Evolutionary conservation across 2,113 vertebrate species (phyloP).

Genomic region (Periophthalmus modestus): DNA sequence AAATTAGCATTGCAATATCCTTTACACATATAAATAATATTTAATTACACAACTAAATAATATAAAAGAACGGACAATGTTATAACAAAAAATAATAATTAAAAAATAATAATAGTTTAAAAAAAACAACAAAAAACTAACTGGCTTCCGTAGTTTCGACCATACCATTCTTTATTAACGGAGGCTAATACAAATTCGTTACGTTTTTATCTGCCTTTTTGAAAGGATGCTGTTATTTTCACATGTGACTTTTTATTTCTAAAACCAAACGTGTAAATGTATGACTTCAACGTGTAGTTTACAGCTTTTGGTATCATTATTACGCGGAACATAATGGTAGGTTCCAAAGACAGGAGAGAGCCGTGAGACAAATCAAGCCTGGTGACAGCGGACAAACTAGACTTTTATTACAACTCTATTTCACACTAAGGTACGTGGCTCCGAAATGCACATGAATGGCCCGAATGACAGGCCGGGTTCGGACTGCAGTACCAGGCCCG

Average conservation of each 20-base stretch:
- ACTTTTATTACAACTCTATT: conserved; percentile 71
- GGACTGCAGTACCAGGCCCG: conserved; percentile 21
- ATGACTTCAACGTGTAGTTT: not conserved
- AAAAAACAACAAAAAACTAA: conserved; percentile 13
- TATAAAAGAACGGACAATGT: too few species aligned
- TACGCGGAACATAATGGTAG: conserved; percentile 54
- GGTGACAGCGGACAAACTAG: conserved; percentile 79
- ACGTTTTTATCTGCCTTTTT: not conserved
- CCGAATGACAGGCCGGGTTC: conserved; percentile 26
- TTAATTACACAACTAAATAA: too few species aligned
- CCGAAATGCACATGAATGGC: conserved; percentile 18
- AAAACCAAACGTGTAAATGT: too few species aligned
- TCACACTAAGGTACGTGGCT: conserved; percentile 65
- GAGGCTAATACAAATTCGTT: not conserved
- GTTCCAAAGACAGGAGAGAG: conserved; percentile 68
- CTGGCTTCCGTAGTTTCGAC: conserved; percentile 67
- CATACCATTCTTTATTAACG: conserved; percentile 50
- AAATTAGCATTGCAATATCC: too few species aligned
- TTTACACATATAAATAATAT: too few species aligned
- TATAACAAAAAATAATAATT: too few species aligned
- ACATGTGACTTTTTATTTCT: not conserved
- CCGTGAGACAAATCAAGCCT: conserved; percentile 75
- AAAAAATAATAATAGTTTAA: not conserved
- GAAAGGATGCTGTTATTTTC: not conserved
- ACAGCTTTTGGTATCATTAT: conserved; percentile 14